A percentile compares a stretch with the other conserved stretches of the same genome.
These are phyloP conservation scores for Lacerta bilineata DNA, from an alignment of 2,797 vertebrate species.

Conservation along the genomic window DNA sequence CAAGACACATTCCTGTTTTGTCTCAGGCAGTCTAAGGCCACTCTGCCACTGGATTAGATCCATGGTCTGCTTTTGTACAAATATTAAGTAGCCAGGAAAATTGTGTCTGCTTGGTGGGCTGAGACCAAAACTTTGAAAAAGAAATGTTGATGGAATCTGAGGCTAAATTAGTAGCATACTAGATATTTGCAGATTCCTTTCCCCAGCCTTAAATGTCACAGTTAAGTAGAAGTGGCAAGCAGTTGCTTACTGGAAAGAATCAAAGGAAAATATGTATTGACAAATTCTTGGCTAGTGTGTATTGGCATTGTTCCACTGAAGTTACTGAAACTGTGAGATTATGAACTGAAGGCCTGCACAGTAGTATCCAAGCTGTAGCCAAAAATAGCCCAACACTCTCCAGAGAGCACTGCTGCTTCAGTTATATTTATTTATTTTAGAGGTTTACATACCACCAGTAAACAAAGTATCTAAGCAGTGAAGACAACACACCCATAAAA, in stretches of 20 bases:
- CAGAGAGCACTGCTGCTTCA: neutral
- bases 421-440: neutral
- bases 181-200: neutral
- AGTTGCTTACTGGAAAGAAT: neutral
- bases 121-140: neutral
- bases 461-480: too few relatives aligned
- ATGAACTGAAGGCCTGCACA: neutral
- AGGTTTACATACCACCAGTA: too few relatives aligned
- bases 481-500: too few relatives aligned
- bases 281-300: conserved; percentile 9
- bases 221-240: neutral
- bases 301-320: conserved; percentile 3
- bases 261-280: neutral
- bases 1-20: too few relatives aligned
- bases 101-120: neutral
- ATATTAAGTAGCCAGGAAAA: neutral
- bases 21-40: too few relatives aligned
- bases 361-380: neutral
- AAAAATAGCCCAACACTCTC: neutral
- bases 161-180: too few relatives aligned
- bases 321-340: neutral
- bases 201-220: neutral
- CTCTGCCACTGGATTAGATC: neutral
- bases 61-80: neutral
- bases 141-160: neutral